Base-by-base conservation (phyloP, 2,888 invertebrate genomes). In the Macrostomum cliftonense region DNA sequence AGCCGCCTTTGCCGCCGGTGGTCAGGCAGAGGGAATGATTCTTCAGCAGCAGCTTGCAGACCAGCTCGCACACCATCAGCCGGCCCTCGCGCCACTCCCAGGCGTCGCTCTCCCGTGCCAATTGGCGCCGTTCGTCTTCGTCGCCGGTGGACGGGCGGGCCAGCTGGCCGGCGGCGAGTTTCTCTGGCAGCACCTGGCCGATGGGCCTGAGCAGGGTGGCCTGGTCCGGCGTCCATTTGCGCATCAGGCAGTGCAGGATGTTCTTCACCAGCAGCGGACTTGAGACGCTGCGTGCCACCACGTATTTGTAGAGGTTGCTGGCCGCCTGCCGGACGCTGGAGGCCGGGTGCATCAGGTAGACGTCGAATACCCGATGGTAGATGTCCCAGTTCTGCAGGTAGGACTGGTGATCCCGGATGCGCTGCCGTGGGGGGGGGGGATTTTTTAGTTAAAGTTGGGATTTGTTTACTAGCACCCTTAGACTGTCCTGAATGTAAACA, bases 51-150 rank as follows among this genome's bases (percentile, higher is more conserved):
- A 63, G 64, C 49, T 62, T 57, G 38, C 61, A 57, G 46, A 66
- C 59, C n/a, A 66, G 57, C 47, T 67, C 67, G 52, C 63, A 67
- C 5, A 64, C 63, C 53, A 67, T 58, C 52, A 67, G 52, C 13
- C 64, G 53, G 0, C 67, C 67, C 50, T 67, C 67, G 49, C 61
- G 53, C 48, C 61, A 63, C 53, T 67, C 62, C 67, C 67, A 67
- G 1, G 59, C 56, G 19, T 58, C 57, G 16, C 56, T 50, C 12
- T 46, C 28, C 45, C 16, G 45, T 12, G 19, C 38, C 19, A 28
- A 45, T 19, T 45, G 5, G 16, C 40, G 40, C 40, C n/a, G n/a
- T n/a, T n/a, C n/a, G n/a, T 17, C 17, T 9, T 28, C 28, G 9
- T 28, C 28, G 5, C 28, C 28, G 28, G 28, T 28, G 28, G 28